A percentile compares a stretch with the other conserved stretches of the same genome.
Conservation (phyloP, 2,113 vertebrate species). For the Electrona antarctica region DNA sequence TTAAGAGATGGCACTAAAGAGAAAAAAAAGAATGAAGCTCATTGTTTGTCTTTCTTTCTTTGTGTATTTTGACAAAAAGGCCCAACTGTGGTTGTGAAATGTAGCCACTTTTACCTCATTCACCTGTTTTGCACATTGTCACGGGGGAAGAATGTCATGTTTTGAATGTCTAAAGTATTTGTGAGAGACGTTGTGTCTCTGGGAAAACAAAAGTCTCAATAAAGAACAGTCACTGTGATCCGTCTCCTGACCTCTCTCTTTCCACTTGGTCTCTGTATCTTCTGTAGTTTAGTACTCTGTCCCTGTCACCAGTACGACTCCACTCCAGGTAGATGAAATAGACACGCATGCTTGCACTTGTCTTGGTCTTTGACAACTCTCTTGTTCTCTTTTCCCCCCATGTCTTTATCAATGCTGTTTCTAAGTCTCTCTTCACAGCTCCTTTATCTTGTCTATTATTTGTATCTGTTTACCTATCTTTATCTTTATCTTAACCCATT, state of each 20-base stretch:
- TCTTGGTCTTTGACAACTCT: no score
- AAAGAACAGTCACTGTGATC: constrained; percentile 72
- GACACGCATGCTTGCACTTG: no score
- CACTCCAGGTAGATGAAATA: no score
- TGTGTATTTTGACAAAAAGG: no score
- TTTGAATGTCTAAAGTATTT: constrained; percentile 52
- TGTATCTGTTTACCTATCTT: no score
- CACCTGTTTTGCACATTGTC: constrained; percentile 65
- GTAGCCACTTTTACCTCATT: constrained; percentile 27
- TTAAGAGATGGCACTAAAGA: constrained; percentile 18
- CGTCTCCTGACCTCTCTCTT: neutral
- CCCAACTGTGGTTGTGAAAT: constrained; percentile 35
- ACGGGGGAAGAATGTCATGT: constrained; percentile 56
- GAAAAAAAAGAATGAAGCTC: constrained; percentile 34
- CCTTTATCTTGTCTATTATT: no score
- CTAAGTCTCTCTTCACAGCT: no score
- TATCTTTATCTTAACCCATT: no score
- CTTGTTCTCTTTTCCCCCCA: no score
- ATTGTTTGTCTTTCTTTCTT: neutral
- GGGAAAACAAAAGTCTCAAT: constrained; percentile 53
- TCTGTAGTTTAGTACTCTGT: no score
- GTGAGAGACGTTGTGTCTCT: constrained; percentile 28
- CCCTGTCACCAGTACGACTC: no score
- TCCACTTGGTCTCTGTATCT: neutral
- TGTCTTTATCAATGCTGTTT: no score